Evolutionary conservation across 2,797 vertebrate species (phyloP).

Genomic region (Sphaeramia orbicularis): DNA sequence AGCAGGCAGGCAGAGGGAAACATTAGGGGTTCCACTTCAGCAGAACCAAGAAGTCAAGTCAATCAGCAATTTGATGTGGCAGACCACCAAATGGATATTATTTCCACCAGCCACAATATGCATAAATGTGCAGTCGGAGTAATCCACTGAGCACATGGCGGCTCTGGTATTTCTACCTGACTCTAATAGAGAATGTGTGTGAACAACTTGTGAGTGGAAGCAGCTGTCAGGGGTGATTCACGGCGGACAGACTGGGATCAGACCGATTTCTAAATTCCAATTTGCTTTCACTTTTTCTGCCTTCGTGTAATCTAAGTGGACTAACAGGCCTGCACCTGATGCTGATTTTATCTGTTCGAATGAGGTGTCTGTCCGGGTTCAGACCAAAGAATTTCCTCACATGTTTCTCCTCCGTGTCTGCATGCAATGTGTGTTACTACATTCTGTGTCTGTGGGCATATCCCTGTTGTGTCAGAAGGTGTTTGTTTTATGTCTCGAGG

Average conservation of each 20-base stretch:
- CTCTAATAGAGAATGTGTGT: constrained; percentile 57
- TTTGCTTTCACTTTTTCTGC: constrained; percentile 42
- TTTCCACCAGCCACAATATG: constrained; percentile 56
- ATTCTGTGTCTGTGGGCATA: not conserved
- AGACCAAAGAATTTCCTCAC: not conserved
- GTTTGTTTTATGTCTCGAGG: not conserved
- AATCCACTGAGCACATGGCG: constrained; percentile 46
- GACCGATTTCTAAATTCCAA: constrained; percentile 11
- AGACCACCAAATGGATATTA: constrained; percentile 71
- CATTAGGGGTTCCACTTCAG: constrained; percentile 70
- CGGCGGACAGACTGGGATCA: constrained; percentile 24
- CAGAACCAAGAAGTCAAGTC: constrained; percentile 69
- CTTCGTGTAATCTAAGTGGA: constrained; percentile 7
- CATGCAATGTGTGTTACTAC: not conserved
- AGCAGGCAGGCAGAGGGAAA: constrained; percentile 43
- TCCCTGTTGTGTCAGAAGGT: not conserved
- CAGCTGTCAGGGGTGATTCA: constrained; percentile 62
- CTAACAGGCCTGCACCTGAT: constrained; percentile 13
- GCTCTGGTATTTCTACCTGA: constrained; percentile 55
- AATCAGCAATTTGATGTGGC: constrained; percentile 66
- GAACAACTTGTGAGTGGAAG: constrained; percentile 60
- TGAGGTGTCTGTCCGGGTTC: constrained; percentile 18
- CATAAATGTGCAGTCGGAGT: constrained; percentile 52
- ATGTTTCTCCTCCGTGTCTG: not conserved
- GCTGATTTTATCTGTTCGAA: constrained; percentile 13